Base-by-base conservation (phyloP, 2,888 invertebrate species). In the Agrotis clavis region DNA sequence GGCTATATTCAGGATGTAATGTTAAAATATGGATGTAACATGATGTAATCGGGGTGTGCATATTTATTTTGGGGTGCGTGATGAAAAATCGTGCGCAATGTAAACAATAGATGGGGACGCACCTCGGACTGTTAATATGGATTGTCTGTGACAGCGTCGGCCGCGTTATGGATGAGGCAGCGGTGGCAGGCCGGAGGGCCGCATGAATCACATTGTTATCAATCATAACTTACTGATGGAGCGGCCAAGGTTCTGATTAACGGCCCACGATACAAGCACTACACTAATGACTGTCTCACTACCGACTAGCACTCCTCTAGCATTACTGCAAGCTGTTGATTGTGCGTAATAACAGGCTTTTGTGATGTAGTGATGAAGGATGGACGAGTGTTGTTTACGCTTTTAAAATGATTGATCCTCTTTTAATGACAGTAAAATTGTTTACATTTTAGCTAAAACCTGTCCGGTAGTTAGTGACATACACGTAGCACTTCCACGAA, bases 151-250 rank as follows among this genome's bases (percentile, higher is more conserved):
- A 91, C 93, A 90, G 87, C 89, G 86, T 84, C 87, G 86, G 77
- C 83, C 77, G 81, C 84, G 91, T 94, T 94, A 94, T 92, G 91
- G 94, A 94, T 94, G 90, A 88, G 88, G 82, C 79, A 14, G 57
- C 79, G 76, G 87, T 74, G 79, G 84, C 86, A 82, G 85, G 88
- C 74, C 88, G 85, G 82, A 72, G 87, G 85, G 82, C 83, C 86
- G 84, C 88, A 89, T 88, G 90, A 91, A 90, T 89, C 92, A 89
- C 88, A 88, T 87, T 84, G 92, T 90, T 92, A 95, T 95, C 95
- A 94, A 95, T 95, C 95, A 95, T 94, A 91, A 92, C 92, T 94
- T 94, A 93, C 94, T 95, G 94, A 94, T 93, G 92, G 92, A 94
- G 90, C 88, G 84, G 86, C 88, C 81, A 83, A 87, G 86, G 87